Evolutionary conservation across 2,888 invertebrate species (phyloP).

Genomic region (Drosophila paramelanica): DNA sequence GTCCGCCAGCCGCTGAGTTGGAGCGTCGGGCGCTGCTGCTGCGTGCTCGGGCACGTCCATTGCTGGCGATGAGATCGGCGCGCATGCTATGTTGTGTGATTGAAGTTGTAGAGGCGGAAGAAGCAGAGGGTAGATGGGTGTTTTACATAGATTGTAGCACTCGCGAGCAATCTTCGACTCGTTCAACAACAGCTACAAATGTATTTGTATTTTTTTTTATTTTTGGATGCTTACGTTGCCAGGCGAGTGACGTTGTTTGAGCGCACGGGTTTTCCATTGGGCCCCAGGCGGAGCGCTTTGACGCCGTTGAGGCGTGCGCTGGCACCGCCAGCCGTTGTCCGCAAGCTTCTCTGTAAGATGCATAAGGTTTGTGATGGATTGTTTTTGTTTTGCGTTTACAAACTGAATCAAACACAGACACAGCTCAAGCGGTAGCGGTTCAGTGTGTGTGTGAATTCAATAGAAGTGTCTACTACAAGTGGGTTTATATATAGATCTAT

Average conservation of each 20-base stretch:
- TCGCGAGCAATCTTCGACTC: slow-evolving; percentile 40
- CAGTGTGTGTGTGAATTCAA: slow-evolving; percentile 48
- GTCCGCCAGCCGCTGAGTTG: slow-evolving; percentile 67
- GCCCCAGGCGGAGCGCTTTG: slow-evolving; percentile 82
- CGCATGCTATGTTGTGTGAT: slow-evolving; percentile 83
- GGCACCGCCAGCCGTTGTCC: slow-evolving; percentile 64
- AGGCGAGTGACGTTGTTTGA: slow-evolving; percentile 83
- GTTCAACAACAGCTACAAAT: slow-evolving; percentile 39
- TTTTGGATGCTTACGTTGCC: slow-evolving; percentile 84
- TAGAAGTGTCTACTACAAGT: slow-evolving; percentile 56
- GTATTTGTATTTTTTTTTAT: slow-evolving; percentile 26
- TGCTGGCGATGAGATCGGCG: slow-evolving; percentile 82
- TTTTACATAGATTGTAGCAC: slow-evolving; percentile 49
- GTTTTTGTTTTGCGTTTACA: slow-evolving; percentile 46
- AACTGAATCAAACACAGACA: slow-evolving; percentile 45
- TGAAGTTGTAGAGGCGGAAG: slow-evolving; percentile 54
- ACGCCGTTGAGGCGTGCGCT: slow-evolving; percentile 72
- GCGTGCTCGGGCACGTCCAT: slow-evolving; percentile 47
- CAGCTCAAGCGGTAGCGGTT: slow-evolving; percentile 37
- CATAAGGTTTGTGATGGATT: slow-evolving; percentile 79
- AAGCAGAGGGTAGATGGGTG: slow-evolving; percentile 68
- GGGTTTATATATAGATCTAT: slow-evolving; percentile 7
- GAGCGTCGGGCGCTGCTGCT: slow-evolving; percentile 72
- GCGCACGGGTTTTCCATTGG: slow-evolving; percentile 82
- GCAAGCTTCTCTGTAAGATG: slow-evolving; percentile 85